Conservation (phyloP, 2,888 invertebrate genomes). For the Trichogramma dendrolimi region DNA sequence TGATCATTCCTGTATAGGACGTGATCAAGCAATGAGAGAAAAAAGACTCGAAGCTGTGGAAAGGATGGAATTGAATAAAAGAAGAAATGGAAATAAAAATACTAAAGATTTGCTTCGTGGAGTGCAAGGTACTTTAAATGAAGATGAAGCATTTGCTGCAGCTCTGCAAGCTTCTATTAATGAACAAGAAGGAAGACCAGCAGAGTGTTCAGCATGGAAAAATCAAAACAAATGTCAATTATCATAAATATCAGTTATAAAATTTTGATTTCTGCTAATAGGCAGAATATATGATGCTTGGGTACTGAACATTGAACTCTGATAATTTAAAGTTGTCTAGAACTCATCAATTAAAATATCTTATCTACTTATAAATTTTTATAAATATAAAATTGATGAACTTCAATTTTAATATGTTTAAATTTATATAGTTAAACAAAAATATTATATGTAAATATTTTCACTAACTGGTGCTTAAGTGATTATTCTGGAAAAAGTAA, state of each 20-base stretch:
- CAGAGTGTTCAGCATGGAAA: conserved; percentile 34
- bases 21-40: conserved; percentile 56
- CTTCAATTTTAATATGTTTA: too few relatives aligned
- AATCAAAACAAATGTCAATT: conserved; percentile 51
- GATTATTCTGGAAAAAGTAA: too few relatives aligned
- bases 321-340: too few relatives aligned
- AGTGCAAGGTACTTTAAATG: conserved; percentile 57
- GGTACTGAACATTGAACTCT: too few relatives aligned
- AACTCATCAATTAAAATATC: too few relatives aligned
- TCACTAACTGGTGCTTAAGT: too few relatives aligned
- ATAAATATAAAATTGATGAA: too few relatives aligned
- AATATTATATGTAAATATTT: too few relatives aligned
- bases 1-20: conserved; percentile 72
- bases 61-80: conserved; percentile 28
- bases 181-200: conserved; percentile 53
- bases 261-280: conserved; percentile 3
- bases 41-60: conserved; percentile 54
- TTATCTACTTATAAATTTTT: too few relatives aligned
- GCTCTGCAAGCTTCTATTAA: conserved; percentile 76
- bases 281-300: conserved; percentile 3
- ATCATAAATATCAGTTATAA: conserved; percentile 41
- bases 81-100: conserved; percentile 28
- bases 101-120: conserved; percentile 36
- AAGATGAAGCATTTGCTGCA: conserved; percentile 86
- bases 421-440: too few relatives aligned